A percentile compares a stretch with the other conserved stretches of the same genome.
Conservation (phyloP, 2,113 vertebrate species). For the Sceloporus undulatus region DNA sequence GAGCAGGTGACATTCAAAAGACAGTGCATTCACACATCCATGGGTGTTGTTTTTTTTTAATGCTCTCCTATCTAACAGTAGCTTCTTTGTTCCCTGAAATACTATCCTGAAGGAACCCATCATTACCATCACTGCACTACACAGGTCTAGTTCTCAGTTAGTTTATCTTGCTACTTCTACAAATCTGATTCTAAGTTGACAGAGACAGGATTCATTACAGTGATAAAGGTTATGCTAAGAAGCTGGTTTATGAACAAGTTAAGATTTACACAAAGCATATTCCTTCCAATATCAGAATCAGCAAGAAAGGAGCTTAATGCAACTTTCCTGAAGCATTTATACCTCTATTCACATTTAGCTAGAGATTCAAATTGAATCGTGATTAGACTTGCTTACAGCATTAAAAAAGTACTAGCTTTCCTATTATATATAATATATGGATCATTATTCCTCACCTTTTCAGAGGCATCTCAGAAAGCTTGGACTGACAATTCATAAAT, state of each 20-base stretch:
- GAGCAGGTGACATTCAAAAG: neutral
- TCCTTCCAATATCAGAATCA: neutral
- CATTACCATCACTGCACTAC: no score
- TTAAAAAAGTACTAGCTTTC: neutral
- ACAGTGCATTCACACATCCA: neutral
- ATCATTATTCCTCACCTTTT: constrained; percentile 87
- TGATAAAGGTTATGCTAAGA: neutral
- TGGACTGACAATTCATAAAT: constrained; percentile 99
- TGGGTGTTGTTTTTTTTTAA: neutral
- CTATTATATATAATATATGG: neutral
- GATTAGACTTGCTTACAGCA: neutral
- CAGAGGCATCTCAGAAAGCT: constrained; percentile 96
- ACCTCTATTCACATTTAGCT: neutral
- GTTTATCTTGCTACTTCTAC: neutral
- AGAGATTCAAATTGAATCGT: neutral
- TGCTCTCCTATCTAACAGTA: neutral
- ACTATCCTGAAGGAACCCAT: neutral
- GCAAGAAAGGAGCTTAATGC: neutral
- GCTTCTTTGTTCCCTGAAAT: neutral
- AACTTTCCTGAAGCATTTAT: neutral
- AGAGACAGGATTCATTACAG: neutral
- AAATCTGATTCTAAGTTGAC: neutral
- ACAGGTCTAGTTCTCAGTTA: neutral
- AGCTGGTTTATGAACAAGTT: neutral
- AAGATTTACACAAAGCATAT: neutral